A percentile compares a stretch with the other conserved stretches of the same genome.
These are phyloP conservation scores for Drosophila oshimai DNA, from an alignment of 1,140 invertebrate genomes.

Conservation along the genomic window DNA sequence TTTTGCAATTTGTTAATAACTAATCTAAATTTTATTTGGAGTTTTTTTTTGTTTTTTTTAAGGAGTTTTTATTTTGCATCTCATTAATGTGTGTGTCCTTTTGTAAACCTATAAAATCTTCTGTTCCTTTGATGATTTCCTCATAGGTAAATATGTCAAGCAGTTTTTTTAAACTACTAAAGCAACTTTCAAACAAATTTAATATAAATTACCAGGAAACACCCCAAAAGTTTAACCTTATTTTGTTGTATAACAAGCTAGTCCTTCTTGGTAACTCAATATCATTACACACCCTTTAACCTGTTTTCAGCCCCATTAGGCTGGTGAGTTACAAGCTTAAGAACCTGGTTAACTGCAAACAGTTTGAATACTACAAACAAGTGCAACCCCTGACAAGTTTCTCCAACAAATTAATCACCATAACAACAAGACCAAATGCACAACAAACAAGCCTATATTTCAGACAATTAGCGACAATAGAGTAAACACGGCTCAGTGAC, in stretches of 20 bases:
- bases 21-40: too few relatives aligned
- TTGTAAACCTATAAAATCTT: too few relatives aligned
- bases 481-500: conserved; percentile 56
- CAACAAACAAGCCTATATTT: conserved; percentile 55
- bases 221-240: background rate
- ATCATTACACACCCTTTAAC: conserved; percentile 1
- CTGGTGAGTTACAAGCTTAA: conserved; percentile 3
- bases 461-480: conserved; percentile 73
- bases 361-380: conserved; percentile 7
- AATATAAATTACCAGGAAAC: too few relatives aligned
- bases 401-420: conserved; percentile 53
- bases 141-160: too few relatives aligned
- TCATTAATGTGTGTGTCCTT: too few relatives aligned
- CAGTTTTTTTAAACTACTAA: too few relatives aligned
- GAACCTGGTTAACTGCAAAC: background rate
- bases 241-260: background rate
- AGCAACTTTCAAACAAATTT: too few relatives aligned
- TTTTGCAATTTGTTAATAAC: too few relatives aligned
- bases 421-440: conserved; percentile 48
- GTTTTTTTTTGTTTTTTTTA: too few relatives aligned
- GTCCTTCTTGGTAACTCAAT: background rate
- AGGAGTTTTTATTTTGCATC: too few relatives aligned
- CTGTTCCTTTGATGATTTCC: too few relatives aligned
- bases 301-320: conserved; percentile 43
- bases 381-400: conserved; percentile 43